Percentiles rank a stretch among this genome's conserved stretches.
Conservation (phyloP, 2,888 invertebrate species). For the Eilema griseolum region DNA sequence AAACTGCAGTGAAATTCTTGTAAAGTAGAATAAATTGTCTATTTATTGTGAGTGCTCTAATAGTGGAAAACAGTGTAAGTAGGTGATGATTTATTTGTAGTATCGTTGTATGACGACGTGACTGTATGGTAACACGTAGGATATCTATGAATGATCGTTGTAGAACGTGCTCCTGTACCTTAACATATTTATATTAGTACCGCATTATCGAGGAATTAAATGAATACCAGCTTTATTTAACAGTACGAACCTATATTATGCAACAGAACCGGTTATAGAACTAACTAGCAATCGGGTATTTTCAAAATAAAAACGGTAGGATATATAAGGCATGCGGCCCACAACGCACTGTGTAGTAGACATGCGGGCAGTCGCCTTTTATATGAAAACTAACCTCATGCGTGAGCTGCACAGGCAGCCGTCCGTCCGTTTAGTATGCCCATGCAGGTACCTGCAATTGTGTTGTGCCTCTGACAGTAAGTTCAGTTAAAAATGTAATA, state of each 20-base stretch:
- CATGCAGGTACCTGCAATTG: too few species aligned
- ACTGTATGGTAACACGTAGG: slow-evolving; percentile 33
- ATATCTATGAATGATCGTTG: slow-evolving; percentile 26
- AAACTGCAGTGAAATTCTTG: slow-evolving; percentile 46
- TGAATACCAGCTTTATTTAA: not conserved
- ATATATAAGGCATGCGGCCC: not conserved
- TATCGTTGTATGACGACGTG: slow-evolving; percentile 40
- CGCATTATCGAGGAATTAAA: slow-evolving; percentile 22
- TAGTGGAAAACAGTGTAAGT: slow-evolving; percentile 50
- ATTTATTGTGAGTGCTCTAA: slow-evolving; percentile 56
- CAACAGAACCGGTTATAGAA: too few species aligned
- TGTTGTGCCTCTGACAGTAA: too few species aligned
- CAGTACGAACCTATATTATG: not conserved
- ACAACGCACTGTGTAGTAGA: too few species aligned
- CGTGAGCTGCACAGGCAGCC: too few species aligned
- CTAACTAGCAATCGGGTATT: not conserved
- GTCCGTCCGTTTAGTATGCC: too few species aligned
- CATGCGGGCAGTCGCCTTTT: too few species aligned
- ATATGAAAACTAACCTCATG: too few species aligned
- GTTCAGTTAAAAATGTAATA: too few species aligned
- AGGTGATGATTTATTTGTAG: slow-evolving; percentile 37
- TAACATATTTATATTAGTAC: slow-evolving; percentile 13
- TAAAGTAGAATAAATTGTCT: slow-evolving; percentile 53
- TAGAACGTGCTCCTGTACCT: slow-evolving; percentile 34
- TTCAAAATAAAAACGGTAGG: not conserved